Conservation (phyloP, 1,140 invertebrate species). For the Aphelinus atriplicis region DNA sequence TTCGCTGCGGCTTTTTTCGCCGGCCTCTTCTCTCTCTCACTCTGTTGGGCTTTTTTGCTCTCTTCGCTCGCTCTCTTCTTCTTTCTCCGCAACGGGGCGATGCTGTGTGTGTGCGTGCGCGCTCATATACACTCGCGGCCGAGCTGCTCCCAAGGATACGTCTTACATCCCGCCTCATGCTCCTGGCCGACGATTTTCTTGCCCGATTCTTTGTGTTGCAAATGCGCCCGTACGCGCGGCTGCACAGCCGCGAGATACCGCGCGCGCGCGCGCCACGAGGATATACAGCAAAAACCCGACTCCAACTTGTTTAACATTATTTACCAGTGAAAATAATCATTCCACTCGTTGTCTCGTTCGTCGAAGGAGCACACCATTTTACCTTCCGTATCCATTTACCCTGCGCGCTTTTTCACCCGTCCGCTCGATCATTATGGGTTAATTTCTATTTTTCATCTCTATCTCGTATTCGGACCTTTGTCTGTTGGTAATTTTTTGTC, state of each 20-base stretch:
- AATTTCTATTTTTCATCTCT: no score
- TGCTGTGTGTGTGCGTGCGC: no score
- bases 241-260: background rate
- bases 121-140: no score
- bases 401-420: no score
- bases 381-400: no score
- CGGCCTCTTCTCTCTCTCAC: background rate
- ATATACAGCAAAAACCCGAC: background rate
- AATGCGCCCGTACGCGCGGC: background rate
- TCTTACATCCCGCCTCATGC: constrained; percentile 26
- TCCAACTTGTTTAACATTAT: no score
- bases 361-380: no score
- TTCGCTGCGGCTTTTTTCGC: constrained; percentile 5
- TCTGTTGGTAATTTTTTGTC: no score
- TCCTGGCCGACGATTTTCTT: background rate
- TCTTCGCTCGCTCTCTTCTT: constrained; percentile 12
- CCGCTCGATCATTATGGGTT: no score
- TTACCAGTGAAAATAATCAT: no score
- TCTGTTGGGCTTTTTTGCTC: constrained; percentile 27
- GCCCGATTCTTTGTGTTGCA: constrained; percentile 10
- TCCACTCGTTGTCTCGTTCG: no score
- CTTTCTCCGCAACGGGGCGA: background rate
- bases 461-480: no score
- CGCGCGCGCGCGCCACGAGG: background rate
- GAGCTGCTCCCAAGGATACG: background rate